phyloP scores from a whole-genome alignment of 2,888 invertebrate species.

The Coenonympha glycerion region DNA sequence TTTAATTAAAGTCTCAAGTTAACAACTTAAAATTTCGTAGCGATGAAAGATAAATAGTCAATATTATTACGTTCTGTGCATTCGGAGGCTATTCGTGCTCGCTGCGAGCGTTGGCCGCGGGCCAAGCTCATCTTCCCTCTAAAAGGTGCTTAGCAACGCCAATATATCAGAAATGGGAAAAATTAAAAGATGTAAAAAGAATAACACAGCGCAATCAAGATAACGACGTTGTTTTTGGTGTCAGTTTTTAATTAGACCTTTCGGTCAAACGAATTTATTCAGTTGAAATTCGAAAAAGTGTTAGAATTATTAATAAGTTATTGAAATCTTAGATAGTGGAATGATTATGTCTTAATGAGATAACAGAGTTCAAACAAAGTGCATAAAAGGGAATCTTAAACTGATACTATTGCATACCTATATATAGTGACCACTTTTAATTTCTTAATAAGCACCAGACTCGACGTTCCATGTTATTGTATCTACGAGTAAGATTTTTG shows the following conservation, averaged over 20 bases:
- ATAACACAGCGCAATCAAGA: constrained; percentile 8
- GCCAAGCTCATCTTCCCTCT: constrained; percentile 35
- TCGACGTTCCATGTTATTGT: too few species aligned
- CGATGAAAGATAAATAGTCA: constrained; percentile 29
- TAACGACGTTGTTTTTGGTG: constrained; percentile 8
- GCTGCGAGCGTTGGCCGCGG: constrained; percentile 27
- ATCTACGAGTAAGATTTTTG: too few species aligned
- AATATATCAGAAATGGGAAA: constrained; percentile 32
- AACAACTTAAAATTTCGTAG: constrained; percentile 16
- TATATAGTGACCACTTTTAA: too few species aligned
- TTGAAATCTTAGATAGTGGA: background rate
- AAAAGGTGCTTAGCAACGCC: constrained; percentile 35
- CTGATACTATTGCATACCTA: too few species aligned
- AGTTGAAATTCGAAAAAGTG: background rate
- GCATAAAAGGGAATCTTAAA: too few species aligned
- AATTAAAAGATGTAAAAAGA: constrained; percentile 19
- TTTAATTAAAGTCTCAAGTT: constrained; percentile 11
- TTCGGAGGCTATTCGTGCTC: constrained; percentile 25
- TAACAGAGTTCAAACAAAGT: too few species aligned
- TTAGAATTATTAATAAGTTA: background rate
- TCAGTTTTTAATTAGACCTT: background rate
- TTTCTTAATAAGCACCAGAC: too few species aligned
- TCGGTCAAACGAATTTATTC: background rate
- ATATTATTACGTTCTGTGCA: constrained; percentile 27
- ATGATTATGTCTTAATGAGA: too few species aligned